Evolutionary conservation across 2,113 vertebrate species (phyloP), one percentile per base, ranked within the genome.

Genomic region (Chelonoidis abingdonii): DNA sequence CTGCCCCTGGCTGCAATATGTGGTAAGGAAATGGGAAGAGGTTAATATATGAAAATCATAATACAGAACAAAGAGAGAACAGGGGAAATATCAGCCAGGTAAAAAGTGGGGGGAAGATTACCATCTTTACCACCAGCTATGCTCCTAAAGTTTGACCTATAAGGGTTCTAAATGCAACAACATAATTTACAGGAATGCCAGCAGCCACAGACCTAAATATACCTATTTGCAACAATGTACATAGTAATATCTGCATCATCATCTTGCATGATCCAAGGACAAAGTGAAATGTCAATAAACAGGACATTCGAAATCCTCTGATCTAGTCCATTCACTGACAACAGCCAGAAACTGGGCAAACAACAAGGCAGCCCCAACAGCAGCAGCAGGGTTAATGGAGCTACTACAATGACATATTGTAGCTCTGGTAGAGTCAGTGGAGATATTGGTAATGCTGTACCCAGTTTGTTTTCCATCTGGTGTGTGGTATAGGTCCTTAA

Each of bases 381-480:
- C 96, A 97, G 85, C 95, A 97, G 95, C 95, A 97, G 97, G 96
- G 96, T 97, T 97, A 97, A 97, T 96, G 93, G 95, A 97, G 92
- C 97, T 97, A 96, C 95, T 96, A 97, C 93, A 95, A 5, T 84
- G 97, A 97, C 96, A 97, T 97, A 97, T 96, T 97, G 96, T 95
- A 96, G 91, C 95, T 96, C 95, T 97, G 93, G 94, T 97, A 95
- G 92, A 97, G 94, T 97, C 96, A 96, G 94, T 96, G 97, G 96
- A 50, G 90, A 97, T 96, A 95, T 86, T 91, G 88, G 86, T 97
- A 95, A 95, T 91, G 91, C 53, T 97, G 93, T 96, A 97, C 97
- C 97, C 97, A 97, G 94, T 97, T 97, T 97, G 97, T 80, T 96
- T 96, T 97, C 96, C 97, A 97, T 97, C 97, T 96, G 97, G 83